Base-by-base conservation (phyloP, 2,113 vertebrate species). In the Siphamia tubifer region DNA sequence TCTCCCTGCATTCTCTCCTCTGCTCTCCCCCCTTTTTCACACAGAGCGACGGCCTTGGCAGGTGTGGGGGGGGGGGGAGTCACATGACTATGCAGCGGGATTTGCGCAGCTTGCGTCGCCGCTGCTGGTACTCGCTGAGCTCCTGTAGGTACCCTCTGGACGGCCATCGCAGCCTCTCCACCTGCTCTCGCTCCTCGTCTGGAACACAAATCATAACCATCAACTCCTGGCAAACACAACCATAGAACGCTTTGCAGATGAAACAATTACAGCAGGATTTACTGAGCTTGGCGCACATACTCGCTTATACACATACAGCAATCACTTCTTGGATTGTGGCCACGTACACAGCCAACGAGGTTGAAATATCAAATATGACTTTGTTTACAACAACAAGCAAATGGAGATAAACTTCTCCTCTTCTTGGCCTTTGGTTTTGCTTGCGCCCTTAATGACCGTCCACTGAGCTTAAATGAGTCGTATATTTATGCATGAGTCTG, bases 71-170 rank as follows among this genome's bases (percentile, higher is more conserved):
- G n/a, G n/a, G n/a, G 49, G 10, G 11, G 8, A 66, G 84, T 95
- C 88, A 99, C 97, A 98, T 98, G 30, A 98, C 85, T 20, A 67
- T 42, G 79, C 97, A 99, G 36, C 95, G 94, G 23, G 93, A 94
- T 68, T 96, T 98, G 83, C 94, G 95, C 12, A 95, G 92, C 78
- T 97, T 95, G 72, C 97, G 84, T 3, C 96, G 93, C 64, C 92
- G 94, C 81, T 95, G 96, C 89, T 96, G 95, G 88, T 98, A 99
- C 39, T 98, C 95, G 0, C 94, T 95, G 61, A 99, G 95, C 89
- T 98, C 95, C 91, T 96, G 96, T 89, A 99, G 91, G 88, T 99
- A 99, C 30, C 94, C 69, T 64, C 92, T 90, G 39, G 97, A 98
- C 0, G 97, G 97, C 97, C 96, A 99, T 31, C 96, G 92, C 54